Evolutionary conservation across 2,888 invertebrate genomes (phyloP).

Genomic region (Hypercompe scribonia): DNA sequence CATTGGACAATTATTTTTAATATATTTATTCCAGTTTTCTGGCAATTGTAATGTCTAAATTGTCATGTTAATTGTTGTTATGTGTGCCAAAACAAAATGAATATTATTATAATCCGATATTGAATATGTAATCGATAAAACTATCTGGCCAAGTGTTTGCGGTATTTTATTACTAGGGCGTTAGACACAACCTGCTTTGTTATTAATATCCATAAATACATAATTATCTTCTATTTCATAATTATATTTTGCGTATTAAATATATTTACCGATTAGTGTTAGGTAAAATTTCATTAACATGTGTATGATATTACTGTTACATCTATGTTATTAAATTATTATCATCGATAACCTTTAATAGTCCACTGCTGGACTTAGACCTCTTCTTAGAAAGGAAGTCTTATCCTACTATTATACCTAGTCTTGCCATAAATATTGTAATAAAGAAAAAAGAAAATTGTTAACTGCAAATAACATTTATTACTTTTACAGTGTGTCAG

Average conservation of each 20-base stretch:
- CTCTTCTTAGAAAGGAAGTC: no score
- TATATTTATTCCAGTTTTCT: neutral
- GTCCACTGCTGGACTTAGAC: no score
- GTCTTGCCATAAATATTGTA: no score
- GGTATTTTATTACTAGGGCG: conserved; percentile 77
- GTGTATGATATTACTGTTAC: neutral
- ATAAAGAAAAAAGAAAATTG: no score
- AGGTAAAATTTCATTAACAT: neutral
- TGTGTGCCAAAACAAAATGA: neutral
- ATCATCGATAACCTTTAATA: no score
- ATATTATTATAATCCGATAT: conserved; percentile 27
- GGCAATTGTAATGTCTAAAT: neutral
- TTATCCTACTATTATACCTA: no score
- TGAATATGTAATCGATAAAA: conserved; percentile 56
- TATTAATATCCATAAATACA: neutral
- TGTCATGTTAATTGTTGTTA: neutral
- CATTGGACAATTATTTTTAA: neutral
- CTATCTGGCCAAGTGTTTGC: conserved; percentile 66
- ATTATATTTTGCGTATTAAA: neutral
- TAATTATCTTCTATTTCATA: conserved; percentile 1
- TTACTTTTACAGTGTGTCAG: no score
- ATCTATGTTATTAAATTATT: neutral
- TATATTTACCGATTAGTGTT: neutral
- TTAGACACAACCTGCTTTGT: conserved; percentile 26
- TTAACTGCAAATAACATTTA: no score